A percentile compares a stretch with the other conserved stretches of the same genome.
phyloP scores from a whole-genome alignment of 2,888 invertebrate species.

The Drosophila nigritarsus region DNA sequence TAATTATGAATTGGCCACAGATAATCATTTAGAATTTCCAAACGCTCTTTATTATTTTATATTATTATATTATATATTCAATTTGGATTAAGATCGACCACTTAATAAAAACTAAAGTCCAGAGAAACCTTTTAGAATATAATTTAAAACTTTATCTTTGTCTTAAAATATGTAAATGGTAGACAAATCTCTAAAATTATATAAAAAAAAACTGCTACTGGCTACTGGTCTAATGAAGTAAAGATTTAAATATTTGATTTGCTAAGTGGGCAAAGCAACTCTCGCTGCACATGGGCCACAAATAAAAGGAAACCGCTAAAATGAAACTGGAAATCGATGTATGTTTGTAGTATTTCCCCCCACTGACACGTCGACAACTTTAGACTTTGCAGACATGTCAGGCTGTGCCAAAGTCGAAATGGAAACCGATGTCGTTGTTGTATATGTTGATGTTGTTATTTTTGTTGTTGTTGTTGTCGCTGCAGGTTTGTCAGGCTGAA shows the following conservation, averaged over 20 bases:
- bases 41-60: neutral
- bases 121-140: neutral
- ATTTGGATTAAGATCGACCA: neutral
- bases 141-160: neutral
- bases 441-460: constrained; percentile 13
- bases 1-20: neutral
- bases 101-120: neutral
- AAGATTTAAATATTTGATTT: constrained; percentile 10
- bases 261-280: constrained; percentile 11
- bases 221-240: constrained; percentile 1
- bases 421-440: constrained; percentile 45
- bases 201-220: neutral
- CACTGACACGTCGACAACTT: constrained; percentile 69
- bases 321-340: constrained; percentile 48
- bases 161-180: neutral
- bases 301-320: constrained; percentile 32
- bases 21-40: neutral
- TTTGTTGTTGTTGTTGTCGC: constrained; percentile 21
- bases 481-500: constrained; percentile 68
- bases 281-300: constrained; percentile 31
- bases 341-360: constrained; percentile 37
- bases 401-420: constrained; percentile 55
- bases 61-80: neutral
- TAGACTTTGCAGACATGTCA: constrained; percentile 70
- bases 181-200: neutral